phyloP scores from a whole-genome alignment of 2,888 invertebrate genomes.

The Crioceris asparagi region DNA sequence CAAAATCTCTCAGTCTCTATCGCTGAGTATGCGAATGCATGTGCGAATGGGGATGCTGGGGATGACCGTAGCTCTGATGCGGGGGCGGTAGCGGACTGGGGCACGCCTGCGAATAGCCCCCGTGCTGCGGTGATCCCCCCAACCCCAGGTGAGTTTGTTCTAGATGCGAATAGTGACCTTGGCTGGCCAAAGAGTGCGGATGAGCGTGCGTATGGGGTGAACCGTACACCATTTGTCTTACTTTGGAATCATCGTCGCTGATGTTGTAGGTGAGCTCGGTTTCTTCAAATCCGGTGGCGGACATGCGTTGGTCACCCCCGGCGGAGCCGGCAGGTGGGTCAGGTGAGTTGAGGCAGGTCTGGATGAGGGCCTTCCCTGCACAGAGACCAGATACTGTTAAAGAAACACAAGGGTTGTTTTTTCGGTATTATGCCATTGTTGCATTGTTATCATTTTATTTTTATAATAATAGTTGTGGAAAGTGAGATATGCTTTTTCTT shows the following conservation, averaged over 20 bases:
- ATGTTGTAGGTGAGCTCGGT: conserved; percentile 96
- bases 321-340: conserved; percentile 66
- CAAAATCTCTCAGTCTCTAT: too few species aligned
- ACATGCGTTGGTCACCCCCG: conserved; percentile 86
- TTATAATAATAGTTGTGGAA: too few species aligned
- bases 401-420: too few species aligned
- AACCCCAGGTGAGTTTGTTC: conserved; percentile 37
- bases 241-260: conserved; percentile 92
- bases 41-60: conserved; percentile 60
- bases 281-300: conserved; percentile 96
- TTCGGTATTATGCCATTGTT: too few species aligned
- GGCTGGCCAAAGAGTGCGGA: conserved; percentile 42
- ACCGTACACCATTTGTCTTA: conserved; percentile 87
- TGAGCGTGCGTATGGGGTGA: conserved; percentile 55
- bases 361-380: conserved; percentile 91
- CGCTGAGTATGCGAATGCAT: conserved; percentile 71
- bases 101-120: conserved; percentile 54
- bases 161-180: conserved; percentile 36
- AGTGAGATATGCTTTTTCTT: too few species aligned
- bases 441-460: too few species aligned
- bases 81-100: conserved; percentile 64
- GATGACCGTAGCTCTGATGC: conserved; percentile 47
- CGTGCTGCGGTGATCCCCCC: conserved; percentile 39
- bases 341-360: conserved; percentile 96
- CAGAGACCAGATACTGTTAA: too few species aligned